Base-by-base conservation (phyloP, 2,888 invertebrate species). In the Pammene aurita region DNA sequence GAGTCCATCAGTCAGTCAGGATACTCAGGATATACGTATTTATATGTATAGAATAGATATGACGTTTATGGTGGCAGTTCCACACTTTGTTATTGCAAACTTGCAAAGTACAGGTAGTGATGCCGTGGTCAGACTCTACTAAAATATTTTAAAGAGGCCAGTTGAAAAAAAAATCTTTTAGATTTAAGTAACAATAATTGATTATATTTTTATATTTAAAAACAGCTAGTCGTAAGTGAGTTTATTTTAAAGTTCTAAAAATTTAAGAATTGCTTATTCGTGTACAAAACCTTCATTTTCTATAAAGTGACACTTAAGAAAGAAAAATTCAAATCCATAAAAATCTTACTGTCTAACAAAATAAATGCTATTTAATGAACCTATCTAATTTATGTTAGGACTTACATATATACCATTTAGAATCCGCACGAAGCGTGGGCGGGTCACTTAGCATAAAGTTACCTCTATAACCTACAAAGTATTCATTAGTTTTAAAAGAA, bases 201-300 rank as follows among this genome's bases (percentile, higher is more conserved):
- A 64, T 16, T 60, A 54, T 69, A 69, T 69, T 69, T 69, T 80
- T 81, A 78, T 84, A 86, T 86, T 84, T 83, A 83, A 83, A 81
- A 81, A 83, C 26, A 84, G 85, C 88, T 88, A 89, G 90, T 90
- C 90, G 90, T 90, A 90, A 89, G 89, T 62, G n/a, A 41, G 61
- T 75, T 81, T 84, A 85, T 82, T 84, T 79, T 35, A 54, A 62
- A 67, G 35, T 50, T 14, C 16, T 26, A 26, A 38, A 13, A 41
- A 41, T 18, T 9, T 61, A 50, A 54, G 34, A 26, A 52, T 16
- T 56, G 11, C 10, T 11, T 41, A 26, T 26, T 26, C 26, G 11
- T 16, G 14, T 41, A 38, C 11, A 11, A n/a, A 56, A 14, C 16
- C 16, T 2, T 10, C 16, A 7, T 42, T 38, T 9, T 6, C 7